Evolutionary conservation across 2,797 vertebrate species (phyloP).

Genomic region (Carapus acus): DNA sequence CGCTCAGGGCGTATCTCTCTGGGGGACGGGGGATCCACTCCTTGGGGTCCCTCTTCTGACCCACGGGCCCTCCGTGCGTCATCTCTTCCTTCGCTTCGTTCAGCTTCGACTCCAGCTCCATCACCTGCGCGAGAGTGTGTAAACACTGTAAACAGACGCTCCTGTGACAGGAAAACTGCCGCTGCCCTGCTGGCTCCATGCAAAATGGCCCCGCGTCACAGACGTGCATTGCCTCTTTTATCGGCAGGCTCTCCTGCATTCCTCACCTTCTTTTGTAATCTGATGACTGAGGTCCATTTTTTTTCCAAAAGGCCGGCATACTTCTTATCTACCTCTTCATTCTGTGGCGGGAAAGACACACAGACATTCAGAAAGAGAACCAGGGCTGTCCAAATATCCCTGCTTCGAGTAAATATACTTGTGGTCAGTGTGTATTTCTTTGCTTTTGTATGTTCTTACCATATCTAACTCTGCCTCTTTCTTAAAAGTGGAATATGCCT

Average conservation of each 20-base stretch:
- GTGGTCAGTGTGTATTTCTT: background rate
- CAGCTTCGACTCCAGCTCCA: slow-evolving; percentile 98
- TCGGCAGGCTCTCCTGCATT: background rate
- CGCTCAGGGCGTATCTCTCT: slow-evolving; percentile 94
- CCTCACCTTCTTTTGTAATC: slow-evolving; percentile 98
- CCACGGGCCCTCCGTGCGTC: slow-evolving; percentile 90
- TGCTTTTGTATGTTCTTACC: slow-evolving; percentile 69
- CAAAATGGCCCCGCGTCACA: no score
- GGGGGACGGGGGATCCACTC: slow-evolving; percentile 99
- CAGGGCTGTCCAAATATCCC: background rate
- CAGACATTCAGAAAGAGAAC: slow-evolving; percentile 2
- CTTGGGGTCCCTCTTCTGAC: slow-evolving; percentile 96
- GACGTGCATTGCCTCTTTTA: no score
- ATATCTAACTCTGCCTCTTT: slow-evolving; percentile 98
- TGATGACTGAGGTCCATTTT: slow-evolving; percentile 99
- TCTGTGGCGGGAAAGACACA: slow-evolving; percentile 64
- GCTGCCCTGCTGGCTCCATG: no score
- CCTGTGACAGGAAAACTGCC: no score
- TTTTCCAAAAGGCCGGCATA: slow-evolving; percentile 99
- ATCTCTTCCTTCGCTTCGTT: slow-evolving; percentile 99
- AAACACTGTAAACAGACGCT: no score
- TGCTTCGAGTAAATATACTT: background rate
- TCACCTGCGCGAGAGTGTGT: slow-evolving; percentile 74
- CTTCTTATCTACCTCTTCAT: slow-evolving; percentile 99
- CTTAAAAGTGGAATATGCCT: slow-evolving; percentile 98